phyloP scores from a whole-genome alignment of 2,888 invertebrate species.

The Hypsopygia costalis region DNA sequence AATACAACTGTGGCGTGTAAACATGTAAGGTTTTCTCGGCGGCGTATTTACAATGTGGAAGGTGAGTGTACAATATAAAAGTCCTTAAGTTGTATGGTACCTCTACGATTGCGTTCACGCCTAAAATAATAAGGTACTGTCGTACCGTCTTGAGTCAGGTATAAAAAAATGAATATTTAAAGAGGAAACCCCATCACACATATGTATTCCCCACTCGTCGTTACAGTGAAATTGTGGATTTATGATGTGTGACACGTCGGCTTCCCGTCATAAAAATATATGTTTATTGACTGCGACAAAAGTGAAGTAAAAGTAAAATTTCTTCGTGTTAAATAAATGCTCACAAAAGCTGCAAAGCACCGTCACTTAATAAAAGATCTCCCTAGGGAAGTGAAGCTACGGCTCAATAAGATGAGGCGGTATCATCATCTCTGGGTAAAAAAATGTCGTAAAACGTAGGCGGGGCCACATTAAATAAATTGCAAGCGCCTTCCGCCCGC shows the following conservation, averaged over 20 bases:
- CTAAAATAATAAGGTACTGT: too few relatives aligned
- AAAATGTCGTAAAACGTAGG: conserved; percentile 67
- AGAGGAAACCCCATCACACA: conserved; percentile 2
- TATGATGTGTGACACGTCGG: conserved; percentile 20
- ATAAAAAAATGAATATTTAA: not conserved
- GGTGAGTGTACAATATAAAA: too few relatives aligned
- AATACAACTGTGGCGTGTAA: too few relatives aligned
- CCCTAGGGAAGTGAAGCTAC: conserved; percentile 59
- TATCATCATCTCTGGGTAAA: conserved; percentile 58
- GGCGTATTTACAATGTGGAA: too few relatives aligned
- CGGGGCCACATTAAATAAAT: conserved; percentile 70
- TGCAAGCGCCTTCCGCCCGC: conserved; percentile 55
- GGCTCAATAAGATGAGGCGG: conserved; percentile 70
- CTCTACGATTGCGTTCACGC: too few relatives aligned
- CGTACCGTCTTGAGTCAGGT: too few relatives aligned
- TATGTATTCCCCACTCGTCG: conserved; percentile 13
- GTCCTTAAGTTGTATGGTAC: too few relatives aligned
- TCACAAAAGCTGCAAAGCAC: conserved; percentile 48
- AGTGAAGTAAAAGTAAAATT: conserved; percentile 25
- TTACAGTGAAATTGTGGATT: conserved; percentile 20
- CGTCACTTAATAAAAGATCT: conserved; percentile 71
- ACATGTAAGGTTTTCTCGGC: too few relatives aligned
- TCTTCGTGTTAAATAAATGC: conserved; percentile 36
- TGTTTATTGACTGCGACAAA: conserved; percentile 29
- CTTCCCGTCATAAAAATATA: conserved; percentile 21